Conservation (phyloP, 2,888 invertebrate species). For the Halictus quadricinctus region DNA sequence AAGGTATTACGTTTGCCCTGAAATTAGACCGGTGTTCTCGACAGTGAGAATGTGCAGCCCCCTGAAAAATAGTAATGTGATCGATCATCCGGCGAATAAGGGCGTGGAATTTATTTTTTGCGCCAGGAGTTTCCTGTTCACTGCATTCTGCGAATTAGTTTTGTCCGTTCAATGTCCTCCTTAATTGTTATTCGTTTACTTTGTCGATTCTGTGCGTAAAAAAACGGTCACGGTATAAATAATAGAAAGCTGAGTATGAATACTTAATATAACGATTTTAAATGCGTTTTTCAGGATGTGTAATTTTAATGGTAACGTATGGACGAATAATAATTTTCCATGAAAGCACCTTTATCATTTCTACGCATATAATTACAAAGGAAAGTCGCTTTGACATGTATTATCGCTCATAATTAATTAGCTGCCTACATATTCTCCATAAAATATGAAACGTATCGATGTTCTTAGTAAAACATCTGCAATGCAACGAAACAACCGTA, state of each 20-base stretch:
- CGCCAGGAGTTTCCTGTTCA: not conserved
- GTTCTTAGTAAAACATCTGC: not conserved
- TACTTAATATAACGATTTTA: not conserved
- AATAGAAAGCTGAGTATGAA: not conserved
- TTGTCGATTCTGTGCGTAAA: too few relatives aligned
- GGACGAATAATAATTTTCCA: not conserved
- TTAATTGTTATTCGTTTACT: not conserved
- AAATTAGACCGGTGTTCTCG: conserved; percentile 63
- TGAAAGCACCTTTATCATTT: not conserved
- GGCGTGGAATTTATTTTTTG: conserved; percentile 5
- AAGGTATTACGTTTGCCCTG: conserved; percentile 72
- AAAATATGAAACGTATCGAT: not conserved
- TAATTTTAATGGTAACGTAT: not conserved
- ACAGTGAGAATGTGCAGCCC: conserved; percentile 23
- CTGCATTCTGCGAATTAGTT: not conserved
- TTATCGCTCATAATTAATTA: too few relatives aligned
- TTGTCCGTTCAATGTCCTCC: not conserved
- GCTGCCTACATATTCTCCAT: not conserved
- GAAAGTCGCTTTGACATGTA: too few relatives aligned
- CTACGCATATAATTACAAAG: too few relatives aligned
- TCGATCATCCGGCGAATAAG: conserved; percentile 33
- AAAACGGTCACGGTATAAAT: too few relatives aligned
- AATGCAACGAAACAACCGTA: not conserved
- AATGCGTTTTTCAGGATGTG: not conserved
- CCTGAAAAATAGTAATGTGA: conserved; percentile 50